These are phyloP conservation scores for Serrognathus titanus DNA, from an alignment of 2,888 invertebrate species.

Conservation along the genomic window DNA sequence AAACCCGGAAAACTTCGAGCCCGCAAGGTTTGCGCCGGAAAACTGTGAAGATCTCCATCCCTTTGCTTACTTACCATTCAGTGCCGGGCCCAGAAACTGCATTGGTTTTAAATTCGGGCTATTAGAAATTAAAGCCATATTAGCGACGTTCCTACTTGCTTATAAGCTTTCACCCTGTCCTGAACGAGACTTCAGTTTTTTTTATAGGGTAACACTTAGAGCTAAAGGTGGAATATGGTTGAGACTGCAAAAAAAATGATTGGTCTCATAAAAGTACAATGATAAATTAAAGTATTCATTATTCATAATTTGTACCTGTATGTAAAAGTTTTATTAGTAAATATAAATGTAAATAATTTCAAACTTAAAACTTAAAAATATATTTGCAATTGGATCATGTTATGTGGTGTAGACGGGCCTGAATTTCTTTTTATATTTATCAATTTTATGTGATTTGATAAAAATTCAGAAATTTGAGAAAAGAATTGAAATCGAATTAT, in stretches of 20 bases:
- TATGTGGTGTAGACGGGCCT: too few species aligned
- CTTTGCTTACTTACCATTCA: constrained; percentile 71
- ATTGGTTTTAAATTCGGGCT: constrained; percentile 47
- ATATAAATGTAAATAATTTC: too few species aligned
- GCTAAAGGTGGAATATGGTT: constrained; percentile 59
- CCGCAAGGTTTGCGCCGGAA: constrained; percentile 50
- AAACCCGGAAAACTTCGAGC: constrained; percentile 64
- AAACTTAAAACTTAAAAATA: too few species aligned
- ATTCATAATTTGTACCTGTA: not conserved
- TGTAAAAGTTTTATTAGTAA: too few species aligned
- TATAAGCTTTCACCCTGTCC: constrained; percentile 36
- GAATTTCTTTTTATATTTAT: too few species aligned
- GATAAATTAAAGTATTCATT: not conserved
- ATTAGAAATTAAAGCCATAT: constrained; percentile 16
- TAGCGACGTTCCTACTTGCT: constrained; percentile 10
- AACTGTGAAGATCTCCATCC: constrained; percentile 67
- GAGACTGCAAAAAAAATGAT: constrained; percentile 39
- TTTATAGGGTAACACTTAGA: constrained; percentile 56
- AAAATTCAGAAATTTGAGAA: too few species aligned
- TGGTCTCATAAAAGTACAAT: not conserved
- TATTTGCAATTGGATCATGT: too few species aligned
- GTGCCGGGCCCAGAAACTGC: constrained; percentile 71
- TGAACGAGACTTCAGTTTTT: constrained; percentile 50
- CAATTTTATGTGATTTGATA: too few species aligned
- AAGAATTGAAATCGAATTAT: too few species aligned